phyloP scores from a whole-genome alignment of 2,888 invertebrate genomes.

The Plagiodera versicolora region DNA sequence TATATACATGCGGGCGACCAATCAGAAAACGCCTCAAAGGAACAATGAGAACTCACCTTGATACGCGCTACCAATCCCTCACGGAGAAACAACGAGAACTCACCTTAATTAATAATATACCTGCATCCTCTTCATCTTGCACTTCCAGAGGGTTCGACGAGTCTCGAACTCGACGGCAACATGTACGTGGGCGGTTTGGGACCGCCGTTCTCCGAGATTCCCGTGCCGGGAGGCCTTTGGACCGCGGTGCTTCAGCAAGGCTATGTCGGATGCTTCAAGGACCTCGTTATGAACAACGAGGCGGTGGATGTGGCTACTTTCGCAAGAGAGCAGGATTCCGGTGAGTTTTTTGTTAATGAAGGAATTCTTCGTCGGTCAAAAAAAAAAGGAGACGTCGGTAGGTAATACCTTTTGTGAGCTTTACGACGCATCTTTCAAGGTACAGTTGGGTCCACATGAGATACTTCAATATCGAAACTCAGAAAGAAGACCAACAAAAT shows the following conservation, averaged over 20 bases:
- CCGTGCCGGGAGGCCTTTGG: constrained; percentile 86
- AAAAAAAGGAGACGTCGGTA: too few relatives aligned
- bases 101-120: neutral
- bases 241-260: constrained; percentile 86
- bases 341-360: constrained; percentile 54
- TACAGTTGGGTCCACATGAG: too few relatives aligned
- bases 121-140: neutral
- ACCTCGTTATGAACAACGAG: constrained; percentile 84
- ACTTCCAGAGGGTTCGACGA: constrained; percentile 74
- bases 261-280: constrained; percentile 92
- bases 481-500: too few relatives aligned
- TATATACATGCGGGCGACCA: too few relatives aligned
- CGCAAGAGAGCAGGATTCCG: constrained; percentile 87
- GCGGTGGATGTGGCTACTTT: constrained; percentile 86
- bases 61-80: too few relatives aligned
- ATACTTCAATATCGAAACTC: too few relatives aligned
- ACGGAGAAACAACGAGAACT: neutral
- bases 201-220: constrained; percentile 73
- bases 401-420: too few relatives aligned
- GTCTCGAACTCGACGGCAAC: constrained; percentile 84
- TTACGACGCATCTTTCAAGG: too few relatives aligned
- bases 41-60: neutral
- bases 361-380: too few relatives aligned
- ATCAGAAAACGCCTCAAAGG: too few relatives aligned
- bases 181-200: constrained; percentile 89